Evolutionary conservation across 2,113 vertebrate genomes (phyloP).

Genomic region (Oncorhynchus keta): DNA sequence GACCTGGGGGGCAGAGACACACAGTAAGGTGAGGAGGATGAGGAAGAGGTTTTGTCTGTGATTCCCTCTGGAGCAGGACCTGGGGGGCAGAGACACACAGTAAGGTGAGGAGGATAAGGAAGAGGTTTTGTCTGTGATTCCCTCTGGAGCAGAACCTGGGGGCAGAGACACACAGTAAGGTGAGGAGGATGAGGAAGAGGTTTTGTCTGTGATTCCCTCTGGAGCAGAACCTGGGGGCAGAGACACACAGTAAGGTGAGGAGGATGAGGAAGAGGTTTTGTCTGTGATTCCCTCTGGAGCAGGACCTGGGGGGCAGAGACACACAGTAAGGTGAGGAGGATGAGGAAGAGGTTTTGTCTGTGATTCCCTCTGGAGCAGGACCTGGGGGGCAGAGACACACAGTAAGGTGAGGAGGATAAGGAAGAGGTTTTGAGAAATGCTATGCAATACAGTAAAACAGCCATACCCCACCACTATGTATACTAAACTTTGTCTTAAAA

Average conservation of each 20-base stretch:
- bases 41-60: conserved; percentile 94
- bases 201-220: conserved; percentile 93
- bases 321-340: conserved; percentile 2
- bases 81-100: conserved; percentile 46
- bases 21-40: not conserved
- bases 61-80: conserved; percentile 94
- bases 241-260: conserved; percentile 3
- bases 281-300: conserved; percentile 94
- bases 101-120: conserved; percentile 53
- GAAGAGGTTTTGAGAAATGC: not conserved
- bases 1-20: conserved; percentile 73
- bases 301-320: conserved; percentile 77
- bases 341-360: conserved; percentile 91
- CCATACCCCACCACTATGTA: not conserved
- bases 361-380: conserved; percentile 92
- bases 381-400: conserved; percentile 68
- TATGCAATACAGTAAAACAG: not conserved
- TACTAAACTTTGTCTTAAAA: not conserved
- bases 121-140: conserved; percentile 94
- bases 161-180: conserved; percentile 8
- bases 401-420: not conserved
- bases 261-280: conserved; percentile 84
- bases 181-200: conserved; percentile 73
- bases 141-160: conserved; percentile 92
- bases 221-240: conserved; percentile 88